Percentiles rank a stretch among this genome's conserved stretches.
Evolutionary conservation across 2,888 invertebrate genomes (phyloP).

Genomic region (Chalcis sispes): DNA sequence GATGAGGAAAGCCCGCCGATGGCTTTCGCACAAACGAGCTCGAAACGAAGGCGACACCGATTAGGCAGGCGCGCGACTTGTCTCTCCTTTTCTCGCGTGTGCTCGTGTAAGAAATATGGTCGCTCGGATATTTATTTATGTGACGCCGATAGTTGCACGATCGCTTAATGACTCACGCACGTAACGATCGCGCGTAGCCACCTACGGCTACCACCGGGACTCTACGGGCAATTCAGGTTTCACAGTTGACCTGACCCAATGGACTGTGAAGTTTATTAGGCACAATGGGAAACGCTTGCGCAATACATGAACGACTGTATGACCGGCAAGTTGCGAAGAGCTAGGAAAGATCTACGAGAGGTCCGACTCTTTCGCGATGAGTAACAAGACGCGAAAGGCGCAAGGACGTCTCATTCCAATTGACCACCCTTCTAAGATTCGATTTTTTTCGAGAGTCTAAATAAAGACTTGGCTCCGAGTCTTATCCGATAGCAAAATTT

Average conservation of each 20-base stretch:
- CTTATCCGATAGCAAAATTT: not conserved
- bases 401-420: not conserved
- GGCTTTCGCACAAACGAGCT: no score
- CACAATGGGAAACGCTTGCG: not conserved
- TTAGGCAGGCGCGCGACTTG: no score
- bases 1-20: not conserved
- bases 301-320: no score
- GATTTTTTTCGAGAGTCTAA: not conserved
- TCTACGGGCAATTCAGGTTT: slow-evolving; percentile 44
- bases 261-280: not conserved
- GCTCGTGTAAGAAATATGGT: slow-evolving; percentile 10
- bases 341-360: not conserved
- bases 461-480: not conserved
- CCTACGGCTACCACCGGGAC: slow-evolving; percentile 36
- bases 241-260: not conserved
- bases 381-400: slow-evolving; percentile 19
- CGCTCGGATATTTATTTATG: slow-evolving; percentile 6
- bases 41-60: no score
- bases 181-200: no score
- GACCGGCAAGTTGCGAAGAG: not conserved
- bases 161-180: slow-evolving; percentile 24
- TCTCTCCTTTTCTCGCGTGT: no score
- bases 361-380: not conserved
- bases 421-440: not conserved
- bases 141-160: not conserved